phyloP scores from a whole-genome alignment of 2,888 invertebrate genomes.

The Dorcus hopei region DNA sequence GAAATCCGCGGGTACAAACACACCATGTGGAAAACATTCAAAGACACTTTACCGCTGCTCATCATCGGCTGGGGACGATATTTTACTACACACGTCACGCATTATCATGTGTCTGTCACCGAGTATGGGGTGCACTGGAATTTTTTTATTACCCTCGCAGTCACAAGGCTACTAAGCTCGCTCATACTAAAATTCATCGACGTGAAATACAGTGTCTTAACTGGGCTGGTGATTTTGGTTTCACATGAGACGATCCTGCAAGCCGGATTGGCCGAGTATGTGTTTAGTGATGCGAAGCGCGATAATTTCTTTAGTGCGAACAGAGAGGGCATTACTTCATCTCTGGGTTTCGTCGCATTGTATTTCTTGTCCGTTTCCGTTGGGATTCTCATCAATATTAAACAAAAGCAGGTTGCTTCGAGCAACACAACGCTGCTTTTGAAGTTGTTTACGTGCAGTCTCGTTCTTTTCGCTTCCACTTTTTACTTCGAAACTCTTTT shows the following conservation, averaged over 20 bases:
- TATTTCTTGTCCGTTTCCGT: constrained; percentile 73
- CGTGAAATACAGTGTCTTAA: constrained; percentile 52
- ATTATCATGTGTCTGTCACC: constrained; percentile 80
- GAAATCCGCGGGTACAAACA: constrained; percentile 47
- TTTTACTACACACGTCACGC: constrained; percentile 53
- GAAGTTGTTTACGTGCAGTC: constrained; percentile 15
- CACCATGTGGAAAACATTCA: constrained; percentile 40
- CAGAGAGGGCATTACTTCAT: constrained; percentile 85
- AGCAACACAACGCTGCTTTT: constrained; percentile 12
- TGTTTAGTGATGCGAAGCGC: constrained; percentile 60
- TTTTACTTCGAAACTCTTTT: constrained; percentile 52
- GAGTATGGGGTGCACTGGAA: constrained; percentile 99
- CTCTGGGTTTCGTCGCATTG: constrained; percentile 79
- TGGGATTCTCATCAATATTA: constrained; percentile 49
- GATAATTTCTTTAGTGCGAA: constrained; percentile 73
- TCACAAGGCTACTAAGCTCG: constrained; percentile 72
- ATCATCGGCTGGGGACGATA: constrained; percentile 64
- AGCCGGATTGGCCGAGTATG: constrained; percentile 64
- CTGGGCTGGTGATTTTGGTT: constrained; percentile 56
- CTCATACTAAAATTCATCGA: constrained; percentile 57
- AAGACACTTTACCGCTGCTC: constrained; percentile 51
- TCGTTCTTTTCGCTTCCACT: constrained; percentile 49
- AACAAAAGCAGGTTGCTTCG: constrained; percentile 27
- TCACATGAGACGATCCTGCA: constrained; percentile 67
- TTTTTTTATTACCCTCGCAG: constrained; percentile 91